Percentiles rank a stretch among this genome's conserved stretches.
Evolutionary conservation across 2,797 vertebrate genomes (phyloP).

Genomic region (Pseudotriccus pelzelni): DNA sequence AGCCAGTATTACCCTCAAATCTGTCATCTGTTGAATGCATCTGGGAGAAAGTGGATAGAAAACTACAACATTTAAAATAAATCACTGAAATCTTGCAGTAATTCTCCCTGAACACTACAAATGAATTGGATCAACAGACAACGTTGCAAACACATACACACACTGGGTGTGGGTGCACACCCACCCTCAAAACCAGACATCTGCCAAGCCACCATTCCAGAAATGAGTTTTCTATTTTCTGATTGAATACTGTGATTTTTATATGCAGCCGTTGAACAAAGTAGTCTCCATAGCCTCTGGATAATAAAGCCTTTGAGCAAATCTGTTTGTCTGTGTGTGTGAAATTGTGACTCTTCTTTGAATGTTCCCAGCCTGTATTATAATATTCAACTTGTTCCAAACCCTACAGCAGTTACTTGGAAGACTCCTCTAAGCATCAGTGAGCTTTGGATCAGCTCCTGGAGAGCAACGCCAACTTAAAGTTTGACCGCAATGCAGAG

Average conservation of each 20-base stretch:
- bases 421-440: not conserved
- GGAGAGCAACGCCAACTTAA: conserved; percentile 10
- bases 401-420: conserved; percentile 50
- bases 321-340: not conserved
- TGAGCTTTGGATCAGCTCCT: conserved; percentile 4
- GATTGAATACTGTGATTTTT: conserved; percentile 23
- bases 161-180: not conserved
- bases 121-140: not conserved
- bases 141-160: not conserved
- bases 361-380: conserved; percentile 1
- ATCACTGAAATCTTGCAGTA: not conserved
- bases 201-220: not conserved
- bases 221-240: conserved; percentile 7
- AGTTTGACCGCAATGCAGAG: not conserved
- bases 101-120: not conserved
- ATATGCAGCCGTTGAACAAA: conserved; percentile 7
- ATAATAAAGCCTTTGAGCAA: conserved; percentile 32
- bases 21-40: conserved; percentile 32
- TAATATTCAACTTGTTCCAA: conserved; percentile 1
- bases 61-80: conserved; percentile 14
- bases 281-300: not conserved
- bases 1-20: conserved; percentile 17
- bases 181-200: not conserved
- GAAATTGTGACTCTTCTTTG: conserved; percentile 11
- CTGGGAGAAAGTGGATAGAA: conserved; percentile 20